A percentile compares a stretch with the other conserved stretches of the same genome.
Evolutionary conservation across 2,113 vertebrate genomes (phyloP).

Genomic region (Deroptyus accipitrinus): DNA sequence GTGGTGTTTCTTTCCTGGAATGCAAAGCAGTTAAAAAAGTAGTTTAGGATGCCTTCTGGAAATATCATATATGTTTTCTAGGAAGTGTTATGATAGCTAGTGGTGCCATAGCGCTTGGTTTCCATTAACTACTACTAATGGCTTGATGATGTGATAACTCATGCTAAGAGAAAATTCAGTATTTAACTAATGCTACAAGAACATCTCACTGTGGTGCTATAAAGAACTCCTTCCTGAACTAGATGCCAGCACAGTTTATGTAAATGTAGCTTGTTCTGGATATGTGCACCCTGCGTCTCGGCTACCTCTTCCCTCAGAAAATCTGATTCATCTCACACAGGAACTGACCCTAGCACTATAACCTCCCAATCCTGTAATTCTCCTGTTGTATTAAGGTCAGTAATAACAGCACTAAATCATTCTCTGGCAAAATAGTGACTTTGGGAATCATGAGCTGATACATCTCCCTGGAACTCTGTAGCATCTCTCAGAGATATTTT

Average conservation of each 20-base stretch:
- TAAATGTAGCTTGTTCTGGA: neutral
- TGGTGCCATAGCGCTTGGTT: neutral
- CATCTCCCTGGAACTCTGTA: neutral
- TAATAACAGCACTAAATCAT: neutral
- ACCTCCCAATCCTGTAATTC: neutral
- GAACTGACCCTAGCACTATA: neutral
- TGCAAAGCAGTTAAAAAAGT: neutral
- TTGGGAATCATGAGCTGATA: neutral
- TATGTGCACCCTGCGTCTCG: neutral
- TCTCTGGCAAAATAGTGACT: neutral
- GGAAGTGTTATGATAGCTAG: neutral
- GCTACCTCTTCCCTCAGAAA: neutral
- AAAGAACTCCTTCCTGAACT: neutral
- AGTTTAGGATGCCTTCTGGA: conserved; percentile 37
- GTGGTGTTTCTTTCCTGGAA: conserved; percentile 25
- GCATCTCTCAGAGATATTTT: neutral
- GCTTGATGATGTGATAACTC: neutral
- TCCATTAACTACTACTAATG: conserved; percentile 10
- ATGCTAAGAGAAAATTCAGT: neutral
- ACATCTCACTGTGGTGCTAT: neutral
- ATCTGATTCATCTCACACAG: neutral
- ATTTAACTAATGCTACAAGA: conserved; percentile 26
- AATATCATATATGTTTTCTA: conserved; percentile 22
- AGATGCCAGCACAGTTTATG: neutral
- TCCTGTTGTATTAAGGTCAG: neutral